Percentiles rank a stretch among this genome's conserved stretches.
Conservation (phyloP, 2,113 vertebrate species). For the Rafetus swinhoei region DNA sequence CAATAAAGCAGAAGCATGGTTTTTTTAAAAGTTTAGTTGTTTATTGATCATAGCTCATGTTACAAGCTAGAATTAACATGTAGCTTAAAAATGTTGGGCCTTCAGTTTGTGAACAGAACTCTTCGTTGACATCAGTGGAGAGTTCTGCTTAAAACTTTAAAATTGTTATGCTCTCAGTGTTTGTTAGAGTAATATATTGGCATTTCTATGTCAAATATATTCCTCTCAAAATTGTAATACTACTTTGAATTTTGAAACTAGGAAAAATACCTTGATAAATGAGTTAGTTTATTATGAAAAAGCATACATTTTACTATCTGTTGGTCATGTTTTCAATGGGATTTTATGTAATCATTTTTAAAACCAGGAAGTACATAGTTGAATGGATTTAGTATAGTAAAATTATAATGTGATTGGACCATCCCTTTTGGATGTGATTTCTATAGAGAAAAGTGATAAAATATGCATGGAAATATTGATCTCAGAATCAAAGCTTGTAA, state of each 20-base stretch:
- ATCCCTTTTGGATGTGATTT: background rate
- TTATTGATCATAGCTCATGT: background rate
- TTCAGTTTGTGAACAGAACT: background rate
- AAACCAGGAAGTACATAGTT: background rate
- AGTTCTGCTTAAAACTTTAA: slow-evolving; percentile 6
- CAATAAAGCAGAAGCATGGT: background rate
- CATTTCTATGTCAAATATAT: background rate
- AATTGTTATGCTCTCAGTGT: background rate
- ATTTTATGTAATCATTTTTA: background rate
- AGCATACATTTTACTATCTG: fast-evolving
- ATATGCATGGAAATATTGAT: slow-evolving; percentile 10
- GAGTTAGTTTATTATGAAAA: background rate
- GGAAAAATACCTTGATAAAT: background rate
- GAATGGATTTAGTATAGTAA: background rate
- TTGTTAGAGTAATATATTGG: background rate
- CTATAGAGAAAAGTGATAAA: background rate
- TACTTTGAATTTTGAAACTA: background rate
- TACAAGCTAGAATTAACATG: background rate
- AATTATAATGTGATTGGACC: background rate
- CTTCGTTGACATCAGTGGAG: background rate
- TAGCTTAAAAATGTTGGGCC: slow-evolving; percentile 5
- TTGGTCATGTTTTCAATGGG: background rate
- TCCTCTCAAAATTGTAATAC: background rate
- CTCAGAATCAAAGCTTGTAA: background rate
- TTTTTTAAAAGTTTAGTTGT: background rate